A percentile compares a stretch with the other conserved stretches of the same genome.
phyloP scores from a whole-genome alignment of 2,797 vertebrate species.

The Aulostomus chinensis region DNA sequence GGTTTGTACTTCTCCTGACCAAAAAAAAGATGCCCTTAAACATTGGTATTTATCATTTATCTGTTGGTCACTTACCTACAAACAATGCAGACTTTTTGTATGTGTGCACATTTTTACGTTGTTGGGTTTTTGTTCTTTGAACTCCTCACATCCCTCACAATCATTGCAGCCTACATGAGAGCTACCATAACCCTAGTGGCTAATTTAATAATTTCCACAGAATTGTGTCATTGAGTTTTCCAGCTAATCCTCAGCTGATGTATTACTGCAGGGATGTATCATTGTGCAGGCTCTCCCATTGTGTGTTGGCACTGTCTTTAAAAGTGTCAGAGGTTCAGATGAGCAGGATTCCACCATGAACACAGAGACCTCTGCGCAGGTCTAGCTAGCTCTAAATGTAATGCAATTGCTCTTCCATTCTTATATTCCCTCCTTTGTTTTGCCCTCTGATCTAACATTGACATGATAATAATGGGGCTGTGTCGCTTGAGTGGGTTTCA shows the following conservation, averaged over 20 bases:
- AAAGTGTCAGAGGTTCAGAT: background rate
- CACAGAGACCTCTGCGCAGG: background rate
- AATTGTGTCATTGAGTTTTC: too few relatives aligned
- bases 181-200: slow-evolving; percentile 32
- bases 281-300: background rate
- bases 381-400: slow-evolving; percentile 36
- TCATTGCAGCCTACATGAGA: too few relatives aligned
- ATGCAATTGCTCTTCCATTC: slow-evolving; percentile 23
- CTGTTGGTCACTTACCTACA: too few relatives aligned
- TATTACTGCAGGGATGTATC: slow-evolving; percentile 17
- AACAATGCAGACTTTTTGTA: too few relatives aligned
- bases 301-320: background rate
- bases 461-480: slow-evolving; percentile 56
- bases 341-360: too few relatives aligned
- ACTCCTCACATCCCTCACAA: too few relatives aligned
- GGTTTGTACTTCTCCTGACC: too few relatives aligned
- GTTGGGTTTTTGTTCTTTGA: too few relatives aligned
- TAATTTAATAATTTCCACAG: slow-evolving; percentile 36
- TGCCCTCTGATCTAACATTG: slow-evolving; percentile 60
- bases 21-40: too few relatives aligned
- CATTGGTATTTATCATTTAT: too few relatives aligned
- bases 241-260: slow-evolving; percentile 18
- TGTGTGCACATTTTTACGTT: too few relatives aligned
- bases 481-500: too few relatives aligned
- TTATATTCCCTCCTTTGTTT: slow-evolving; percentile 50